These are phyloP conservation scores for Muschampia plurimacula DNA, from an alignment of 2,888 invertebrate genomes.

Conservation along the genomic window DNA sequence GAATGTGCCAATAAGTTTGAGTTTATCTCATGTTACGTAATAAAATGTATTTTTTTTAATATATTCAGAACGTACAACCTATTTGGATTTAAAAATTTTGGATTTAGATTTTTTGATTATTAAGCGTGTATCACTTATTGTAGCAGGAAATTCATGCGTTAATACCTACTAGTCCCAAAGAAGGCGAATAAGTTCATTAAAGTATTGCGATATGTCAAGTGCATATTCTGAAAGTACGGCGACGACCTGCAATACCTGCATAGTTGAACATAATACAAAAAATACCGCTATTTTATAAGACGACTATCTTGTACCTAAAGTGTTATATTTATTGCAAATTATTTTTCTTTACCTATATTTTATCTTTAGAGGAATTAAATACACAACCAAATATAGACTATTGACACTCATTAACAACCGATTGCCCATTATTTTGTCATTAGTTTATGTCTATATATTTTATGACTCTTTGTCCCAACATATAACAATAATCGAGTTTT, in stretches of 20 bases:
- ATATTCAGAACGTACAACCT: neutral
- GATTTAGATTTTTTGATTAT: conserved; percentile 2
- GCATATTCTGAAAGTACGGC: neutral
- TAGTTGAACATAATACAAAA: no score
- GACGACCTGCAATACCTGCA: no score
- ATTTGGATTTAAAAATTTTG: neutral
- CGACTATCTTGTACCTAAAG: no score
- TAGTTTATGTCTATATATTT: neutral
- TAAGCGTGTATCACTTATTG: neutral
- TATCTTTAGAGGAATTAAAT: no score
- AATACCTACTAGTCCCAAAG: no score
- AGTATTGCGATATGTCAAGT: neutral
- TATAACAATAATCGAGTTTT: neutral
- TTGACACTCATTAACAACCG: neutral
- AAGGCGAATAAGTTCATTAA: neutral
- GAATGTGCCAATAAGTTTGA: conserved; percentile 12
- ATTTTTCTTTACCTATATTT: no score
- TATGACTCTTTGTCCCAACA: neutral
- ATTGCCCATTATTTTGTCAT: neutral
- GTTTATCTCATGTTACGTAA: neutral
- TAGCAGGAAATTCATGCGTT: neutral
- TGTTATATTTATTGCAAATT: neutral
- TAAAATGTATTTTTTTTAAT: neutral
- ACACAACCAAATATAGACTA: no score
- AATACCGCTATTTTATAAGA: no score